A percentile compares a stretch with the other conserved stretches of the same genome.
Conservation (phyloP, 2,888 invertebrate species). For the Drosophila niveifrons region DNA sequence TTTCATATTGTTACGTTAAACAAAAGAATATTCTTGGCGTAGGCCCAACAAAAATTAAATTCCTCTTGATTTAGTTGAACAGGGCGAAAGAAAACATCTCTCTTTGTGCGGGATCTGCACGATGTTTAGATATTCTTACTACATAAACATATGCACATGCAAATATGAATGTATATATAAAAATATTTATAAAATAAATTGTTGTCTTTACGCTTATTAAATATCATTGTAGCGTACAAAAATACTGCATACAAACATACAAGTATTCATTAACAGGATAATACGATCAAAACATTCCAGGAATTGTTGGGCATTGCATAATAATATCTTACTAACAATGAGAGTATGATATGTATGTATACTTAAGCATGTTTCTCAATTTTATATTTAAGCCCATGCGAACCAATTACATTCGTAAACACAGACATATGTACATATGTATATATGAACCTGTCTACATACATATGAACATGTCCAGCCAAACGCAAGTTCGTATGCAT, state of each 20-base stretch:
- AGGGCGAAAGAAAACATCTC: conserved; percentile 46
- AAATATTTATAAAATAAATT: conserved; percentile 24
- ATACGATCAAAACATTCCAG: conserved; percentile 19
- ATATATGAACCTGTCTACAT: background rate
- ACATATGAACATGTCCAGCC: conserved; percentile 17
- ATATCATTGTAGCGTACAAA: conserved; percentile 12
- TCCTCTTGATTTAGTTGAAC: conserved; percentile 64
- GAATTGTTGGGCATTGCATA: conserved; percentile 6
- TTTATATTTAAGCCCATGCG: conserved; percentile 5
- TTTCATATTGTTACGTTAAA: conserved; percentile 65
- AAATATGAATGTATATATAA: conserved; percentile 5
- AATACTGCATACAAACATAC: background rate
- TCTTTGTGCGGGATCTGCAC: conserved; percentile 38
- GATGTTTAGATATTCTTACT: conserved; percentile 53
- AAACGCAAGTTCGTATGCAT: conserved; percentile 25
- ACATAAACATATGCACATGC: conserved; percentile 20
- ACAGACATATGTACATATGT: background rate
- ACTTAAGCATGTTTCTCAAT: conserved; percentile 8
- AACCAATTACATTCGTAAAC: background rate
- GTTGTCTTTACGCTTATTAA: conserved; percentile 32
- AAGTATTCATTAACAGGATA: background rate
- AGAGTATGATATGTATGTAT: background rate
- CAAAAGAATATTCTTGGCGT: conserved; percentile 63
- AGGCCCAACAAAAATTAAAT: conserved; percentile 61
- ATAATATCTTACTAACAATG: conserved; percentile 4